Percentiles rank a stretch among this genome's conserved stretches.
phyloP scores from a whole-genome alignment of 2,797 vertebrate species.

The Sciaenops ocellatus region DNA sequence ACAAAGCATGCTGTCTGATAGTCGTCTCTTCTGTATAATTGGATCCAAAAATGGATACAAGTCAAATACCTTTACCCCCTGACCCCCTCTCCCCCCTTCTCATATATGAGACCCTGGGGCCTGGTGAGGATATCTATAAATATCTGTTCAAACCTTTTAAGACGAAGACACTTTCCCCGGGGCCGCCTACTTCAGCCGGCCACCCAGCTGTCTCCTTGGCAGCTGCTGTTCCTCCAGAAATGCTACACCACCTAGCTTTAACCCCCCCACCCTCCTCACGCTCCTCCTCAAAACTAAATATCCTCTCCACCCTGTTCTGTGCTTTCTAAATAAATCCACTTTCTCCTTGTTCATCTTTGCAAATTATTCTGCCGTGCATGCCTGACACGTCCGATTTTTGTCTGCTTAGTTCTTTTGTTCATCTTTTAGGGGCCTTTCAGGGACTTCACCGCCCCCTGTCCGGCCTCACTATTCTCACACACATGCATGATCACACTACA shows the following conservation, averaged over 20 bases:
- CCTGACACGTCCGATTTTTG: background rate
- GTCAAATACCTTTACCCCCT: background rate
- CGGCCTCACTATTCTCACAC: background rate
- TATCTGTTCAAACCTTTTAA: slow-evolving; percentile 82
- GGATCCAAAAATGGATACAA: slow-evolving; percentile 16
- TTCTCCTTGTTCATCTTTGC: slow-evolving; percentile 52
- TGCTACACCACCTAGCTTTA: slow-evolving; percentile 57
- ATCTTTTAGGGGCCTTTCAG: background rate
- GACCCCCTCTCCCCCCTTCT: background rate
- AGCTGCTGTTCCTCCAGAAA: slow-evolving; percentile 78
- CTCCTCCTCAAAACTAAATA: slow-evolving; percentile 10
- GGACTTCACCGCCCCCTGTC: background rate
- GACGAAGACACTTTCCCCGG: slow-evolving; percentile 59
- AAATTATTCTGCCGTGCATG: slow-evolving; percentile 32
- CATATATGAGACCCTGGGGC: slow-evolving; percentile 44
- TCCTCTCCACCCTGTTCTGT: slow-evolving; percentile 41
- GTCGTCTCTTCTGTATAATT: no score
- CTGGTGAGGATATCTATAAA: slow-evolving; percentile 76
- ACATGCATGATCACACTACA: background rate
- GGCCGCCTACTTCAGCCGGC: slow-evolving; percentile 33
- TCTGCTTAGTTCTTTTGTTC: background rate
- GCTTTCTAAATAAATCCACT: slow-evolving; percentile 80
- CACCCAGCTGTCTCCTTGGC: slow-evolving; percentile 78
- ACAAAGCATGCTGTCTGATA: background rate
- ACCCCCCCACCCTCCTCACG: slow-evolving; percentile 18